These are phyloP conservation scores for Dascillus cervinus DNA, from an alignment of 2,888 invertebrate species.

Conservation along the genomic window DNA sequence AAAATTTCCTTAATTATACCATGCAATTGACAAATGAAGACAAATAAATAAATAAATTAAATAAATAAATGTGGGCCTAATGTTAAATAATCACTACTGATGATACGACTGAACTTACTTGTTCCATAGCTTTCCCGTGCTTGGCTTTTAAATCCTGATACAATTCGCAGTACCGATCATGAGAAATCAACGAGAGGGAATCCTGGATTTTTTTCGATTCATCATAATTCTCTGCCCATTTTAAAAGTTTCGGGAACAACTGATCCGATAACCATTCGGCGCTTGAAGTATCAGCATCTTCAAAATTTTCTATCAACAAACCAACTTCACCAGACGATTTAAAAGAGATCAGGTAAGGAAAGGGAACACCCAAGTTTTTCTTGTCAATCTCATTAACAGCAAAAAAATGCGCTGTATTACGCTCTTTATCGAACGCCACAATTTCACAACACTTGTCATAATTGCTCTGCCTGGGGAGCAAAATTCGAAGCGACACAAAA, in stretches of 20 bases:
- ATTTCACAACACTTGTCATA: slow-evolving; percentile 31
- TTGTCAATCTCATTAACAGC: slow-evolving; percentile 40
- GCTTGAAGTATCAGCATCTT: slow-evolving; percentile 38
- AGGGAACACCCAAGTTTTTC: slow-evolving; percentile 44
- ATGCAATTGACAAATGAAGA: too few species aligned
- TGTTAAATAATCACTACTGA: neutral
- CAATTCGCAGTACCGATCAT: slow-evolving; percentile 60
- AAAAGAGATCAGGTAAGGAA: slow-evolving; percentile 42
- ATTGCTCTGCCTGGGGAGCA: slow-evolving; percentile 37
- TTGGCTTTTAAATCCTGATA: slow-evolving; percentile 71
- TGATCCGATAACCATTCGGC: slow-evolving; percentile 49
- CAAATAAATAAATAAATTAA: too few species aligned
- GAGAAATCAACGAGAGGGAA: slow-evolving; percentile 60
- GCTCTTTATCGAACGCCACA: slow-evolving; percentile 39
- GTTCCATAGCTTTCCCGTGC: slow-evolving; percentile 66
- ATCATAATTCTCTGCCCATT: slow-evolving; percentile 51
- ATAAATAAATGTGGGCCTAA: too few species aligned
- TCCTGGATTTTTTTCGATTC: slow-evolving; percentile 32
- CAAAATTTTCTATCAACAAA: slow-evolving; percentile 37
- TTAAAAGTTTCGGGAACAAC: slow-evolving; percentile 53
- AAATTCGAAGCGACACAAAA: slow-evolving; percentile 40
- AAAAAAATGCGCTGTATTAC: slow-evolving; percentile 41
- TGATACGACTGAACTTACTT: slow-evolving; percentile 49
- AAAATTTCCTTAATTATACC: too few species aligned
- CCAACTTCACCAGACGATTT: slow-evolving; percentile 31